Conservation (phyloP, 2,888 invertebrate genomes). For the Megalurothrips usitatus region DNA sequence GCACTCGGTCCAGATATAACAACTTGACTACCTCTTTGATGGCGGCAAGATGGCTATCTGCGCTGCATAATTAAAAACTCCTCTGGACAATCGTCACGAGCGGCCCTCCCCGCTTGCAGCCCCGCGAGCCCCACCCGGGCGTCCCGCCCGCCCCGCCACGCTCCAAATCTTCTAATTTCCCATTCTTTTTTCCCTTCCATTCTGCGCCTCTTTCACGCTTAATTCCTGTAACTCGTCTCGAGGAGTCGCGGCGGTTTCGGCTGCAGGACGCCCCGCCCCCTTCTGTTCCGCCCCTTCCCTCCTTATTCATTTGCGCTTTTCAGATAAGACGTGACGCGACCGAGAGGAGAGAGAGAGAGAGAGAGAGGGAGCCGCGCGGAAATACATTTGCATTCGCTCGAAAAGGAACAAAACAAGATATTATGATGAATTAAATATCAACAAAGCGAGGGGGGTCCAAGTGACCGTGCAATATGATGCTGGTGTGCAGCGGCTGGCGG, state of each 20-base stretch:
- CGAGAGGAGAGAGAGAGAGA: no score
- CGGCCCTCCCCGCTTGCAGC: background rate
- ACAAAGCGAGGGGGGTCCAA: constrained; percentile 5
- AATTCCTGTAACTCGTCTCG: constrained; percentile 21
- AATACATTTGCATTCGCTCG: constrained; percentile 4
- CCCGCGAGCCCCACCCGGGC: background rate
- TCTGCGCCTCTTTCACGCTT: constrained; percentile 5
- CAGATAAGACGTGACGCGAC: background rate
- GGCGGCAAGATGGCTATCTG: constrained; percentile 4
- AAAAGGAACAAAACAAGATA: constrained; percentile 20
- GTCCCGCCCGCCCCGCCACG: background rate
- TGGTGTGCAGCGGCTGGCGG: background rate
- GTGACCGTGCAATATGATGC: constrained; percentile 18
- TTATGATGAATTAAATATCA: constrained; percentile 23
- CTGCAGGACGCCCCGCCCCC: background rate
- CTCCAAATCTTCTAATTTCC: constrained; percentile 21
- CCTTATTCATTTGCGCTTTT: background rate
- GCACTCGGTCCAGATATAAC: constrained; percentile 3
- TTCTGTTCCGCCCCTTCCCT: background rate
- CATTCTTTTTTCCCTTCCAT: constrained; percentile 1
- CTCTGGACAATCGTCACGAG: background rate
- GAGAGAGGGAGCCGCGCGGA: background rate
- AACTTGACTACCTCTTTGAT: background rate
- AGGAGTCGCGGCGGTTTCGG: background rate
- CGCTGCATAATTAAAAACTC: constrained; percentile 2